Base-by-base conservation (phyloP, 2,113 vertebrate species). In the Neolamprologus cancellatus region DNA sequence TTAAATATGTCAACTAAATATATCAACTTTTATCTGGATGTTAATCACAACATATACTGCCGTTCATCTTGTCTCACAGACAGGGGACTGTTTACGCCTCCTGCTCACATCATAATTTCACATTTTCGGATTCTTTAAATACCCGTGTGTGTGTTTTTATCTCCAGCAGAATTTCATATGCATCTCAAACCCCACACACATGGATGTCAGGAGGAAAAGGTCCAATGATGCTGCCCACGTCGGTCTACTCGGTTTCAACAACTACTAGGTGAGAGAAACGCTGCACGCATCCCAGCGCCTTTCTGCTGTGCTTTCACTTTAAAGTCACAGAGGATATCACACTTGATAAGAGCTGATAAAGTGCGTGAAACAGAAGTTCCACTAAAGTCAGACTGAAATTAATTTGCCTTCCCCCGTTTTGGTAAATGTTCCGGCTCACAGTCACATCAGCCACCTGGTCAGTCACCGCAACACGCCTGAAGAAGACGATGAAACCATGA, bases 401-500 rank as follows among this genome's bases (percentile, higher is more conserved):
- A 76, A 76, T 76, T 30, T 76, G 44, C 71, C 71, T 76, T 50
- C 15, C 9, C 14, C 23, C n/a, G 66, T 18, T 6, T 50, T 50
- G 41, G 5, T 78, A 0, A 53, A 3, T 32, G 3, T 78, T 32
- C 7, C 4, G 4, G 3, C 7, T 50, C 10, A 2, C 64, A 93
- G 92, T 88, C 81, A 88, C 74, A 39, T 81, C 82, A 84, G 79
- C 34, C 87, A 57, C 41, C 84, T 85, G 85, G 86, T 76, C 83
- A 79, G 76, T 18, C 89, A 79, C 11, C 41, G 64, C 48, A 96
- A 96, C 90, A 92, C 92, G 2, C 96, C 96, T 0, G 95, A 97
- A 78, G 96, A 97, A 89, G 94, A 96, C 55, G 96, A 96, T 89
- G 96, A 97, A 79, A 96, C 94, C 74, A 94, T 96, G 96, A 96